Evolutionary conservation across 1,140 invertebrate species (phyloP), one percentile per base, ranked within the genome.

Genomic region (Drosophila santomea): DNA sequence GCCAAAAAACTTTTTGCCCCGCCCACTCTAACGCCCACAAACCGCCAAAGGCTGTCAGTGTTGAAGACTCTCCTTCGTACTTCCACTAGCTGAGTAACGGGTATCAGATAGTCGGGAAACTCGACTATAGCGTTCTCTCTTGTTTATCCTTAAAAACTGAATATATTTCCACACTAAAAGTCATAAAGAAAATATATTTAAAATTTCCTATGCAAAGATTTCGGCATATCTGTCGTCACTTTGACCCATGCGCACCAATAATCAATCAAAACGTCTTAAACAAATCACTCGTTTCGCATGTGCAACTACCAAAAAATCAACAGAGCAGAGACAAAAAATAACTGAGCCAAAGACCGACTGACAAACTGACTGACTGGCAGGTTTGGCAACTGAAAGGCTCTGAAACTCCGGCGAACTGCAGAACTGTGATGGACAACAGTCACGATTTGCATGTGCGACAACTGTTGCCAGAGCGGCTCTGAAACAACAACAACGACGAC

Each of bases 241-340:
- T 74, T 78, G 76, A 58, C 81, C 60, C 78, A 85, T 78, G 82
- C 69, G 66, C 68, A 60, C 57, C 80, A 89, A 80, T 82, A 91
- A 91, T 91, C 89, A 91, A 91, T 91, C 88, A 91, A 91, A 91
- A 88, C 86, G 88, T 91, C 89, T 84, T 74, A 79, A 91, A 86
- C 88, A 91, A 91, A 91, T 91, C 88, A 91, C 83, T 88, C 78
- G 78, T 67, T 64, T 51, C 74, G 72, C 79, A 78, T 77, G 57
- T 76, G 74, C 74, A 89, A 89, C 83, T 88, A 83, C 80, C 84
- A 73, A 78, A 59, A 82, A 80, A 78, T 79, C 48, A 71, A 69
- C 67, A 69, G 43, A 6, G 61, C 56, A 59, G 59, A 68, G 64
- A 71, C 55, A 69, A 78, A 74, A 72, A 82, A 80, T 79, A 69